phyloP scores from a whole-genome alignment of 2,888 invertebrate genomes.

The Hydroisotoma schaefferi region DNA sequence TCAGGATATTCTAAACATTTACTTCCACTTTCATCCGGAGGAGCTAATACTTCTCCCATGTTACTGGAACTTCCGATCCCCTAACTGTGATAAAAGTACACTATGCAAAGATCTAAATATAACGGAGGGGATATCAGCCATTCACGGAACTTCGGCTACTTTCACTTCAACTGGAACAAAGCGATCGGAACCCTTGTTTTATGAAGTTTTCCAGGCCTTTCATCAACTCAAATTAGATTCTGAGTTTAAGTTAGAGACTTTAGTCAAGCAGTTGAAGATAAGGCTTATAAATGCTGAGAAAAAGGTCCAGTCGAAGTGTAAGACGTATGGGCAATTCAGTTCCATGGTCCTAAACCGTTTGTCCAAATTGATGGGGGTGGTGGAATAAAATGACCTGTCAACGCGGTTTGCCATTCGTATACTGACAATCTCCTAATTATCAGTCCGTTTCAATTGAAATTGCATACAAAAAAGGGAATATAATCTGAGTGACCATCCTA shows the following conservation, averaged over 20 bases:
- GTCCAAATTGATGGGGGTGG: not conserved
- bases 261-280: slow-evolving; percentile 19
- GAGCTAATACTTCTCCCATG: slow-evolving; percentile 52
- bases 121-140: slow-evolving; percentile 50
- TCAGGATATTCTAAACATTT: slow-evolving; percentile 54
- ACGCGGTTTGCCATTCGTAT: no score
- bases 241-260: slow-evolving; percentile 5
- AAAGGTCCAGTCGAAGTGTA: slow-evolving; percentile 21
- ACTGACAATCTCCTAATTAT: no score
- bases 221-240: slow-evolving; percentile 22
- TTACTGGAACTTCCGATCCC: slow-evolving; percentile 54
- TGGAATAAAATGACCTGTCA: no score
- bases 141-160: slow-evolving; percentile 52
- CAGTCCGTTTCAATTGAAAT: no score
- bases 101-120: slow-evolving; percentile 51
- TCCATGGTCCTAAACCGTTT: slow-evolving; percentile 10
- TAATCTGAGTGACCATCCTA: no score
- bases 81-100: slow-evolving; percentile 52
- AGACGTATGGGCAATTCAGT: slow-evolving; percentile 25
- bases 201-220: slow-evolving; percentile 31
- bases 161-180: slow-evolving; percentile 43
- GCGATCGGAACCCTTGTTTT: slow-evolving; percentile 41
- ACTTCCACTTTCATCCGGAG: slow-evolving; percentile 54
- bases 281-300: slow-evolving; percentile 15
- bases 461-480: no score